A percentile compares a stretch with the other conserved stretches of the same genome.
Conservation (phyloP, 2,888 invertebrate species). For the Geophilus truncorum region DNA sequence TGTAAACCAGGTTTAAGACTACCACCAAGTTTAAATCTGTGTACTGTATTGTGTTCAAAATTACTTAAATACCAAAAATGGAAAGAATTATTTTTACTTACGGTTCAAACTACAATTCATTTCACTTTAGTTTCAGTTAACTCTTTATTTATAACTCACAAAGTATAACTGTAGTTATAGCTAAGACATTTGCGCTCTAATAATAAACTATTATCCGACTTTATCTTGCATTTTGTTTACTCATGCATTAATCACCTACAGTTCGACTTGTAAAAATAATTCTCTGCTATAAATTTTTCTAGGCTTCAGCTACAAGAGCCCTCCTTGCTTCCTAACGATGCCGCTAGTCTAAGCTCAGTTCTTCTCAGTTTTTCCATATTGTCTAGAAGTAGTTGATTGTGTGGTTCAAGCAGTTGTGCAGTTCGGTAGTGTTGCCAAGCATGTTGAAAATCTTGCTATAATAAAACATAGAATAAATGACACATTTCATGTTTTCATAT, state of each 20-base stretch:
- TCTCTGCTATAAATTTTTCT: neutral
- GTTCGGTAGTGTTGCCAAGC: slow-evolving; percentile 39
- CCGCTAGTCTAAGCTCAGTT: slow-evolving; percentile 18
- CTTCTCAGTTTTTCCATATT: slow-evolving; percentile 39
- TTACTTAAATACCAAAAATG: too few relatives aligned
- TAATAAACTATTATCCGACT: neutral
- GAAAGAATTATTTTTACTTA: too few relatives aligned
- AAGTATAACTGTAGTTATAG: too few relatives aligned
- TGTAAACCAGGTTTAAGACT: too few relatives aligned
- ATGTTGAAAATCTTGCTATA: slow-evolving; percentile 32
- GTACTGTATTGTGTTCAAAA: too few relatives aligned
- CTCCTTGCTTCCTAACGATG: neutral
- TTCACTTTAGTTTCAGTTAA: too few relatives aligned
- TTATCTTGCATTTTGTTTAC: neutral
- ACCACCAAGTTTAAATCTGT: too few relatives aligned
- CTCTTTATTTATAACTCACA: too few relatives aligned
- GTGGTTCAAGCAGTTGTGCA: slow-evolving; percentile 38
- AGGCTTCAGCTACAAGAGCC: slow-evolving; percentile 13
- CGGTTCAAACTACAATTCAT: too few relatives aligned
- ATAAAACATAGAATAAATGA: too few relatives aligned
- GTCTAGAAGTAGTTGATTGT: slow-evolving; percentile 38
- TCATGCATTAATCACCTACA: neutral
- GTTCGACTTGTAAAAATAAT: neutral
- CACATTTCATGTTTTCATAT: too few relatives aligned
- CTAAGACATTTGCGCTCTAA: too few relatives aligned